Evolutionary conservation across 2,113 vertebrate species (phyloP).

Genomic region (Plecturocebus donacophilus): DNA sequence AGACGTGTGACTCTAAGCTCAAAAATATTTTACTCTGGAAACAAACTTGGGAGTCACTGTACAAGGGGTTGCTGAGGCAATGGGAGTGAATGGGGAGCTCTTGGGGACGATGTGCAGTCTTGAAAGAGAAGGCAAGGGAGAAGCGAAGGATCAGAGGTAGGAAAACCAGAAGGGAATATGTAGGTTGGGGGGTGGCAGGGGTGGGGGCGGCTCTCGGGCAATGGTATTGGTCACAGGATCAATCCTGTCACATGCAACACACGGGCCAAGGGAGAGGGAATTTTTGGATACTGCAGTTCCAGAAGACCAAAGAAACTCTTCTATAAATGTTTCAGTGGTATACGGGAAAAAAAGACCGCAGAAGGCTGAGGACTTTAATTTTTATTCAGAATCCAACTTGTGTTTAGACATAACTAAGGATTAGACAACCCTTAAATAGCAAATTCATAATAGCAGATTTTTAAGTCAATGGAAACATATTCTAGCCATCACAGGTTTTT

Average conservation of each 20-base stretch:
- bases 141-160: too few species aligned
- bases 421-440: background rate
- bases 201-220: background rate
- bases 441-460: background rate
- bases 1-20: background rate
- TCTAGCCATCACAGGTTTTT: background rate
- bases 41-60: background rate
- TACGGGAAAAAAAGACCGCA: background rate
- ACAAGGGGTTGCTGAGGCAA: background rate
- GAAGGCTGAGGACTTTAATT: background rate
- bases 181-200: fast-evolving
- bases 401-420: background rate
- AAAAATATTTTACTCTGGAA: conserved; percentile 8
- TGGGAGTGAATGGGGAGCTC: background rate
- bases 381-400: background rate
- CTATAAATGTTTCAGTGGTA: background rate
- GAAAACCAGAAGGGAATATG: background rate
- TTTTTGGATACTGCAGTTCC: background rate
- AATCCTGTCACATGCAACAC: background rate
- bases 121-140: background rate
- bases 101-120: background rate
- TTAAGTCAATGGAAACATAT: background rate
- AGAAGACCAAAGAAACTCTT: background rate
- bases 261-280: background rate
- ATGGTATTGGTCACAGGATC: background rate